A percentile compares a stretch with the other conserved stretches of the same genome.
Conservation (phyloP, 2,113 vertebrate species). For the Dinomys branickii region DNA sequence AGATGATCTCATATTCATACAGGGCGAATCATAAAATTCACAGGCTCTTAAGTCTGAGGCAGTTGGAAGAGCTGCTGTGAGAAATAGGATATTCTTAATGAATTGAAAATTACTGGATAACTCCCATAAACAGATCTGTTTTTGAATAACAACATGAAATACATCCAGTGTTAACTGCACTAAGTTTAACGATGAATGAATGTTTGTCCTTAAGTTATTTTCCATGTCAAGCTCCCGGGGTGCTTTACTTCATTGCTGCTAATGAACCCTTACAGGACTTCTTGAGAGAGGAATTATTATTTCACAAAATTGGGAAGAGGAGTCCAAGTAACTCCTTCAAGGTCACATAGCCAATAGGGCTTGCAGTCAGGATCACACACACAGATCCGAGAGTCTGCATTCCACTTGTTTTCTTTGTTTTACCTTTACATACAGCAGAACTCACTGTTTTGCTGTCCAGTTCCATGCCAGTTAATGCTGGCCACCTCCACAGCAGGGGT, state of each 20-base stretch:
- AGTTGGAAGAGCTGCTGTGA: neutral
- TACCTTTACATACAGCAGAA: neutral
- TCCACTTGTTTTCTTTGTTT: neutral
- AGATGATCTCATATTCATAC: neutral
- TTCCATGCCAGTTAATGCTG: neutral
- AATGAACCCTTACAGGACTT: neutral
- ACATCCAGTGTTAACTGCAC: neutral
- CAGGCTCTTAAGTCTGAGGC: neutral
- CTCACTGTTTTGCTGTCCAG: neutral
- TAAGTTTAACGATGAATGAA: neutral
- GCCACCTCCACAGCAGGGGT: neutral
- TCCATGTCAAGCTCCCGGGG: too few relatives aligned
- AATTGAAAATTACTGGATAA: neutral
- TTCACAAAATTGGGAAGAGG: neutral
- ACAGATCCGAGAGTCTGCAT: neutral
- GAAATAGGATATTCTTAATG: neutral
- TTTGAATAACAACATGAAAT: constrained; percentile 38
- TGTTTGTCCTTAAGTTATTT: neutral
- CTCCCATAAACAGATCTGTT: neutral
- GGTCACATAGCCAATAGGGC: neutral
- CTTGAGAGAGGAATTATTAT: neutral
- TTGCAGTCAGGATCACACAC: neutral
- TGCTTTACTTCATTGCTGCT: neutral
- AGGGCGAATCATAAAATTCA: neutral
- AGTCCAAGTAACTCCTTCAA: neutral